phyloP scores from a whole-genome alignment of 2,888 invertebrate species.

The Eulithis prunata region DNA sequence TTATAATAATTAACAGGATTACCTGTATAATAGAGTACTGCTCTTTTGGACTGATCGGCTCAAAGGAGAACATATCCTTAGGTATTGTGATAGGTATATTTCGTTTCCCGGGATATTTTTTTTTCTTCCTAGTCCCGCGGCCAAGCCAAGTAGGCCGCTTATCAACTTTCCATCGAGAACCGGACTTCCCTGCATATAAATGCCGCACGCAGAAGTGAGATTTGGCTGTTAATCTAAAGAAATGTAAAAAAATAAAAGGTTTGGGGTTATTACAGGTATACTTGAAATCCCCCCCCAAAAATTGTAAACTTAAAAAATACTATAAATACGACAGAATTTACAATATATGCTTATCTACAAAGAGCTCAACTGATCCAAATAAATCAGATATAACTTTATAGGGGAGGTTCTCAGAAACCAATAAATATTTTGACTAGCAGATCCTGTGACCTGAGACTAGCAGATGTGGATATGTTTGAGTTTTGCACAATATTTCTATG shows the following conservation, averaged over 20 bases:
- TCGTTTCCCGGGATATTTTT: slow-evolving; percentile 4
- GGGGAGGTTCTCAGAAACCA: too few relatives aligned
- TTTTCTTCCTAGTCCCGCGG: slow-evolving; percentile 42
- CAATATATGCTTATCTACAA: too few relatives aligned
- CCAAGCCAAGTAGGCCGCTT: slow-evolving; percentile 51
- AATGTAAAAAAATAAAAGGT: neutral
- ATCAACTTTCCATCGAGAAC: neutral
- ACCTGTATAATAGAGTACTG: slow-evolving; percentile 65
- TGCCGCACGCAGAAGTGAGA: slow-evolving; percentile 69
- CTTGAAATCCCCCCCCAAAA: too few relatives aligned
- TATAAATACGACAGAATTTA: too few relatives aligned
- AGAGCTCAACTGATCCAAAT: too few relatives aligned
- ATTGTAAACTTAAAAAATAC: too few relatives aligned
- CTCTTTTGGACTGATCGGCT: slow-evolving; percentile 64
- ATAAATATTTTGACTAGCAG: too few relatives aligned
- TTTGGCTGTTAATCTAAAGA: slow-evolving; percentile 67
- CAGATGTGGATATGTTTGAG: too few relatives aligned
- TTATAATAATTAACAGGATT: too few relatives aligned
- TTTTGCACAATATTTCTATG: too few relatives aligned
- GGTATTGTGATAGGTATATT: slow-evolving; percentile 11
- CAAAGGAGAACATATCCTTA: slow-evolving; percentile 22
- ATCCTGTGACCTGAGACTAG: too few relatives aligned
- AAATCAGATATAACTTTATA: too few relatives aligned
- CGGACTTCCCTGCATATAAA: slow-evolving; percentile 33
- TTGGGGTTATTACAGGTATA: neutral